phyloP scores from a whole-genome alignment of 2,888 invertebrate species.

The Pachliopta kotzebuea region DNA sequence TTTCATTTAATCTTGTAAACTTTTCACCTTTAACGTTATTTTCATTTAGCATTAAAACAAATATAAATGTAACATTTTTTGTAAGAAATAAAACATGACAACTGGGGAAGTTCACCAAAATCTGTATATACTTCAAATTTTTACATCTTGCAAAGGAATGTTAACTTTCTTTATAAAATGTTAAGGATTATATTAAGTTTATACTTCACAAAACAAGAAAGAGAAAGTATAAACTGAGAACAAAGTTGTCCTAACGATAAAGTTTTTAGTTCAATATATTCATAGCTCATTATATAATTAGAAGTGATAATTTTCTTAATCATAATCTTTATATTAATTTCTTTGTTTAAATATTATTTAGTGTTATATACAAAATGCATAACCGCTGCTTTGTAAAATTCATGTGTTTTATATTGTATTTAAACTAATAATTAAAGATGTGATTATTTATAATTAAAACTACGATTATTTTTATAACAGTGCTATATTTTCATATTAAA shows the following conservation, averaged over 20 bases:
- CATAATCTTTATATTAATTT: no score
- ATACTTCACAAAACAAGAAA: background rate
- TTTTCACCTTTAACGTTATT: background rate
- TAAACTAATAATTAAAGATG: no score
- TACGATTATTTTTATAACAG: no score
- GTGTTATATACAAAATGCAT: no score
- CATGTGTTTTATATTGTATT: no score
- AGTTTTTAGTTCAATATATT: background rate
- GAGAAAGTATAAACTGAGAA: conserved; percentile 9
- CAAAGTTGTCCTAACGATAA: background rate
- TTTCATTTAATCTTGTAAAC: background rate
- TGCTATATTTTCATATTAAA: no score
- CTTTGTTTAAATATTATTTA: no score
- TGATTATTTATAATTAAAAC: no score
- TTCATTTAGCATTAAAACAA: background rate
- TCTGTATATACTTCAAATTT: conserved; percentile 5
- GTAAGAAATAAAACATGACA: conserved; percentile 12
- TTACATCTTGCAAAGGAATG: background rate
- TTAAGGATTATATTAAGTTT: conserved; percentile 3
- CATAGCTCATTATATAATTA: background rate
- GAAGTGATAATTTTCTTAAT: background rate
- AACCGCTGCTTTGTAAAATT: no score
- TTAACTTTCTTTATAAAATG: background rate
- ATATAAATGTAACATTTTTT: background rate
- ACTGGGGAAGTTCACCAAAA: conserved; percentile 19